Evolutionary conservation across 2,888 invertebrate genomes (phyloP).

Genomic region (Lasioglossum figueresi): DNA sequence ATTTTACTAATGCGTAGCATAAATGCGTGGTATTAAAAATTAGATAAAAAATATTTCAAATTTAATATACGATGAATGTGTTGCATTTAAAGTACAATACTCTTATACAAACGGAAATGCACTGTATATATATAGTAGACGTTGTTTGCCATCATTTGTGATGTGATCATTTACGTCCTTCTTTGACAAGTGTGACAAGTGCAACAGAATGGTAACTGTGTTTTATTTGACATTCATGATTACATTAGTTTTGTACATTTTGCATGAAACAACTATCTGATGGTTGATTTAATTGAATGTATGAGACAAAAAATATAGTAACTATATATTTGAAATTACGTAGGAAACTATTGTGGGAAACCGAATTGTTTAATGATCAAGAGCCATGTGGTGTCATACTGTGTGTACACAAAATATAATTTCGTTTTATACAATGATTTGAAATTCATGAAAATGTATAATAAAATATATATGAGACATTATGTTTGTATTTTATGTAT

Average conservation of each 20-base stretch:
- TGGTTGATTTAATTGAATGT: background rate
- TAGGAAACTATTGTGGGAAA: constrained; percentile 16
- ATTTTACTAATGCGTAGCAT: background rate
- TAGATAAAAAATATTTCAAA: background rate
- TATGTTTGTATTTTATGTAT: background rate
- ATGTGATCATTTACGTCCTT: constrained; percentile 73
- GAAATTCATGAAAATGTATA: background rate
- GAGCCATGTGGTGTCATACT: constrained; percentile 51
- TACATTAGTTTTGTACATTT: constrained; percentile 15
- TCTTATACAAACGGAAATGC: constrained; percentile 47
- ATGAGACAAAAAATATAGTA: background rate
- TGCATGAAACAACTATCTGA: background rate
- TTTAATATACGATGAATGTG: background rate
- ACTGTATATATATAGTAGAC: background rate
- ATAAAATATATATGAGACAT: background rate
- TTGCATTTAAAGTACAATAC: background rate
- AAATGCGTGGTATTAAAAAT: background rate
- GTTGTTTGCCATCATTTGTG: no score
- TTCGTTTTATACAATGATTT: background rate
- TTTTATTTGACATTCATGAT: constrained; percentile 49
- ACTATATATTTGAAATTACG: background rate
- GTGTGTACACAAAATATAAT: constrained; percentile 1
- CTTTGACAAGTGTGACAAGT: constrained; percentile 65
- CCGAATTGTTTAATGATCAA: background rate
- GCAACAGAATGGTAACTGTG: constrained; percentile 74